Evolutionary conservation across 2,113 vertebrate species (phyloP), one percentile per base, ranked within the genome.

Genomic region (Pomatorhinus ruficollis): DNA sequence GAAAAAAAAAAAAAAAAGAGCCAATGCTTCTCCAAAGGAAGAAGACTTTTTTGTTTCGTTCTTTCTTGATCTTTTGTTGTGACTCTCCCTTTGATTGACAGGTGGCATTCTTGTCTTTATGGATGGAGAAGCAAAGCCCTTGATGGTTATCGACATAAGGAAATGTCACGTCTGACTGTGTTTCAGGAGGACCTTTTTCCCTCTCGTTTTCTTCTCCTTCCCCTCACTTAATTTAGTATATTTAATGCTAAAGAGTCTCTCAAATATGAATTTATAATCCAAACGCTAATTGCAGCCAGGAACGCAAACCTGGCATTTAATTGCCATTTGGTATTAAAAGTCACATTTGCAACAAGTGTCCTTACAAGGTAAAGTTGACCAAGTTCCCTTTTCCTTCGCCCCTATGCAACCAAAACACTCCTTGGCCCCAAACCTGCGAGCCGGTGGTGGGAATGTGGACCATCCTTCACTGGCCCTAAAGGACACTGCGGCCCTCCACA

Each of bases 101-200:
- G 97, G 98, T 99, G 98, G 98, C 99, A 99, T 99, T 99, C 98
- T 97, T 98, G 98, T 98, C 98, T 98, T 98, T 97, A 97, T 97
- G 98, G 98, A 98, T 98, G 98, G 97, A 97, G 97, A 98, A 98
- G 98, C 98, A 98, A 97, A 98, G 98, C 97, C 97, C 98, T 90
- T 97, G 99, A 99, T 98, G 98, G 98, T 98, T 99, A 99, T 99
- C 98, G 98, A 99, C 98, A 98, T 98, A 97, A 97, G 98, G 98
- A 99, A 99, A 99, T 99, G 99, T 99, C 99, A 99, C 95, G 97
- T 98, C 97, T 98, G 97, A 98, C 98, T 97, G 95, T 88, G 92
- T 97, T 98, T 97, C 93, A 70, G 83, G 56, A 50, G 86, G 89
- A 96, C 96, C 97, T 97, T 96, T 95, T 90, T 44, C n/a, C 57